Percentiles rank a stretch among this genome's conserved stretches.
phyloP scores from a whole-genome alignment of 2,113 vertebrate species.

The Cyphotilapia sp. region DNA sequence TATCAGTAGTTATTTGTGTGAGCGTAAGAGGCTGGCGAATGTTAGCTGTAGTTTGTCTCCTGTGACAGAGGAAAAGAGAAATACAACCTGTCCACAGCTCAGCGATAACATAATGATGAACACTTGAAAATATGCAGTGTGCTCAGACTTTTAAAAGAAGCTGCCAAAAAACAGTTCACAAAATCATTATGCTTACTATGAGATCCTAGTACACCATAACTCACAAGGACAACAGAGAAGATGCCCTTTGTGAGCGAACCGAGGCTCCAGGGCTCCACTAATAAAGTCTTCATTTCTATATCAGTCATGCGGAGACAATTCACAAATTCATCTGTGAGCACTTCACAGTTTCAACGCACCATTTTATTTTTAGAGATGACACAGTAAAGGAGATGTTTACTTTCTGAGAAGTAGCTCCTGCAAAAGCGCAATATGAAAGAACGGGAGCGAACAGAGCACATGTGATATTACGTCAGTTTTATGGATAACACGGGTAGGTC shows the following conservation, averaged over 20 bases:
- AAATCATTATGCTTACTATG: accelerated
- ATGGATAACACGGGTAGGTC: not conserved
- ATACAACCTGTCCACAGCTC: not conserved
- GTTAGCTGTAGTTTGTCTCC: not conserved
- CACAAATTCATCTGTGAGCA: too few species aligned
- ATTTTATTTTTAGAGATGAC: not conserved
- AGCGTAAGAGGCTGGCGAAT: not conserved
- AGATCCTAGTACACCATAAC: not conserved
- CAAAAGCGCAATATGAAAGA: accelerated
- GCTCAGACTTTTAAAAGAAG: not conserved
- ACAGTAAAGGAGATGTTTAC: not conserved
- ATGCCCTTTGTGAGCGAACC: accelerated
- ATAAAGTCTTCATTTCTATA: not conserved
- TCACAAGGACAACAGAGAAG: not conserved
- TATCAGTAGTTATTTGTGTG: not conserved
- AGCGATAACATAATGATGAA: not conserved
- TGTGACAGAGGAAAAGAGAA: not conserved
- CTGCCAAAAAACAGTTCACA: not conserved
- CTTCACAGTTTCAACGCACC: not conserved
- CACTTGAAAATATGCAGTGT: not conserved
- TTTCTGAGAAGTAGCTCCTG: not conserved
- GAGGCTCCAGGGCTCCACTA: not conserved
- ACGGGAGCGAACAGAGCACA: not conserved
- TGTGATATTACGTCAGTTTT: not conserved
- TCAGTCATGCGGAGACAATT: not conserved